Conservation (phyloP, 1,140 invertebrate genomes). For the Drosophila oshimai region DNA sequence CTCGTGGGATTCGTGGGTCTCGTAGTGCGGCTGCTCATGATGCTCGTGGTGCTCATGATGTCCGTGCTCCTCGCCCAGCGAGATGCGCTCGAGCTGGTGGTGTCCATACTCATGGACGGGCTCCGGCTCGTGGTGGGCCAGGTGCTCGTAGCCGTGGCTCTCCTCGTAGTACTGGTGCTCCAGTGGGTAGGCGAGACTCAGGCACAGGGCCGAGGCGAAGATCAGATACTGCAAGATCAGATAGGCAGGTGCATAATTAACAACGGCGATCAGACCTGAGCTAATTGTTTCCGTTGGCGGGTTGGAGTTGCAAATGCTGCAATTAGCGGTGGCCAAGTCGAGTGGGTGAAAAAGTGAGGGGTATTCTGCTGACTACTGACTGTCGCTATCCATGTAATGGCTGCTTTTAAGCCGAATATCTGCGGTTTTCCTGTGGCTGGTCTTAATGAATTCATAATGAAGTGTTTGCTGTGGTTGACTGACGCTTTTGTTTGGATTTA, state of each 20-base stretch:
- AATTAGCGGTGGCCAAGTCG: constrained; percentile 44
- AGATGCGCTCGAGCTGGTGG: constrained; percentile 77
- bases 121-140: constrained; percentile 60
- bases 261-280: constrained; percentile 7
- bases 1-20: constrained; percentile 59
- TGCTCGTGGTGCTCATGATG: constrained; percentile 54
- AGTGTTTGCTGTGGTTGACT: constrained; percentile 52
- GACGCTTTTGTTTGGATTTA: constrained; percentile 34
- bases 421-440: constrained; percentile 10
- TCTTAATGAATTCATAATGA: constrained; percentile 51
- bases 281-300: constrained; percentile 63
- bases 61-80: constrained; percentile 71
- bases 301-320: constrained; percentile 15
- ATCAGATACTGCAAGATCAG: constrained; percentile 71
- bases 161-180: constrained; percentile 78
- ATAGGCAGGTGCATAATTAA: constrained; percentile 51
- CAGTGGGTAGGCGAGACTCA: constrained; percentile 77
- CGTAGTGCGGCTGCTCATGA: constrained; percentile 68
- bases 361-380: neutral
- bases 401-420: constrained; percentile 6
- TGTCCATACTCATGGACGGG: constrained; percentile 67
- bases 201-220: constrained; percentile 76
- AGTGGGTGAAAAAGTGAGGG: constrained; percentile 7
- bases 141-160: constrained; percentile 67
- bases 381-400: constrained; percentile 6